Evolutionary conservation across 2,888 invertebrate genomes (phyloP).

Genomic region (Stenurella melanura): DNA sequence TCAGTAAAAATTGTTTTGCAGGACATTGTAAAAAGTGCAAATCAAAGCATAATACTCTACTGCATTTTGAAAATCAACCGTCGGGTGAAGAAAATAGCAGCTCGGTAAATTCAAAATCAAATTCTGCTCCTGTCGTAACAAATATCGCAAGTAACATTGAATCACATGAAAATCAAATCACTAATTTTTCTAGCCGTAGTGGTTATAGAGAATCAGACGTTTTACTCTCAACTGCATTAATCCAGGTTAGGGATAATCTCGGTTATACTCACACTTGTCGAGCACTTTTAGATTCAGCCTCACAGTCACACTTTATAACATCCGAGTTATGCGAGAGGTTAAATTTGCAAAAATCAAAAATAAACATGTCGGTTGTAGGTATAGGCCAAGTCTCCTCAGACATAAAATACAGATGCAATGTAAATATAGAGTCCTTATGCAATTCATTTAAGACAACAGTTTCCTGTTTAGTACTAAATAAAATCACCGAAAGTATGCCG

Average conservation of each 20-base stretch:
- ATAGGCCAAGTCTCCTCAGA: neutral
- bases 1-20: neutral
- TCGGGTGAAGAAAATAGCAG: neutral
- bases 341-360: neutral
- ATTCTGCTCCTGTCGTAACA: neutral
- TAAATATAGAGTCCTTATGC: neutral
- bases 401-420: neutral
- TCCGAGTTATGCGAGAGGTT: neutral
- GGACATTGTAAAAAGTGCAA: constrained; percentile 7
- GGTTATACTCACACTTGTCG: neutral
- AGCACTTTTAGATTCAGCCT: neutral
- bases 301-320: neutral
- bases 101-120: neutral
- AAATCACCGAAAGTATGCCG: neutral
- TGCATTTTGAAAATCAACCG: neutral
- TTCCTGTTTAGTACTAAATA: neutral
- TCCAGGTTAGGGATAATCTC: neutral
- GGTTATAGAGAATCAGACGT: neutral
- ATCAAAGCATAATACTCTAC: constrained; percentile 6
- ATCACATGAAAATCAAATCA: neutral
- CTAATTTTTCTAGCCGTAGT: neutral
- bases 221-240: constrained; percentile 10
- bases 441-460: neutral
- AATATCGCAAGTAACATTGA: constrained; percentile 3
- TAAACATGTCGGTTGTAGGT: neutral